A percentile compares a stretch with the other conserved stretches of the same genome.
phyloP scores from a whole-genome alignment of 1,140 invertebrate species.

The Formica exsecta region DNA sequence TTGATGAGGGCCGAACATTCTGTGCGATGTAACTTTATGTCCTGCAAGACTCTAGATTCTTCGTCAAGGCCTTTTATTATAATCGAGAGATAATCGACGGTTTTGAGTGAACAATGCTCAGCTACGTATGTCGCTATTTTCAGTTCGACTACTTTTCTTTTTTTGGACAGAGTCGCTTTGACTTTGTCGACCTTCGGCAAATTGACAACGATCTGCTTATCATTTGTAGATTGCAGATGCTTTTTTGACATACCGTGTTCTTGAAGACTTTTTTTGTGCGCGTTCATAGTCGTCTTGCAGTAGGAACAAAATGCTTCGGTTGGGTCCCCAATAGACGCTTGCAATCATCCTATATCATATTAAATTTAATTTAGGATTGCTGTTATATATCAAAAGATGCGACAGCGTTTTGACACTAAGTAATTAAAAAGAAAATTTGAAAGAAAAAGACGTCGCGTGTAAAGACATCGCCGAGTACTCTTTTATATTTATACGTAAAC shows the following conservation, averaged over 20 bases:
- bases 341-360: not conserved
- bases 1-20: not conserved
- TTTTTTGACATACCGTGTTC: not conserved
- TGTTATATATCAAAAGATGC: too few relatives aligned
- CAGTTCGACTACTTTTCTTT: not conserved
- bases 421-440: too few relatives aligned
- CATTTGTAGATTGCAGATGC: not conserved
- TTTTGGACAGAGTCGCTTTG: not conserved
- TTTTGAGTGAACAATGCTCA: not conserved
- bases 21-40: not conserved
- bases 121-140: constrained; percentile 7
- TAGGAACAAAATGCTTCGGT: not conserved
- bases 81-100: not conserved
- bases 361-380: too few relatives aligned
- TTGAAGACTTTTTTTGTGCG: not conserved
- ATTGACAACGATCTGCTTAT: not conserved
- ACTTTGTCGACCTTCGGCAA: not conserved
- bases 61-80: not conserved
- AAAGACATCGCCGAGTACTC: too few relatives aligned
- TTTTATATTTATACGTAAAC: too few relatives aligned
- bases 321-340: not conserved
- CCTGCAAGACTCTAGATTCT: not conserved
- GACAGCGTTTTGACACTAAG: too few relatives aligned
- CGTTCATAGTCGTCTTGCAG: not conserved
- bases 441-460: too few relatives aligned